Conservation (phyloP, 2,888 invertebrate species). For the Orchesellides sinensis region DNA sequence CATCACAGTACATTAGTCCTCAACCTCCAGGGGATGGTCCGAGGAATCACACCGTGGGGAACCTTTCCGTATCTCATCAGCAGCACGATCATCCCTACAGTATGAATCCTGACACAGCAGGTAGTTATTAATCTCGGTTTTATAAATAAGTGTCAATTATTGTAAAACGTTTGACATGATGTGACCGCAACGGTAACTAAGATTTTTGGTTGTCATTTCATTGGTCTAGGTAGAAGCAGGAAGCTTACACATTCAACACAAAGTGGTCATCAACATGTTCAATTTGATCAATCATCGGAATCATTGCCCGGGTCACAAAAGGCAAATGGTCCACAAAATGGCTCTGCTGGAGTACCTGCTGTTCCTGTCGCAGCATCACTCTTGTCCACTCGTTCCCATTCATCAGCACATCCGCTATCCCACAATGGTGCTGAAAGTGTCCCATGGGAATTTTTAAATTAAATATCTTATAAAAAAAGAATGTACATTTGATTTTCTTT, state of each 20-base stretch:
- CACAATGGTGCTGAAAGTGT: conserved; percentile 16
- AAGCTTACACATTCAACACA: conserved; percentile 60
- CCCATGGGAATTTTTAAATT: not conserved
- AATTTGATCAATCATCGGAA: conserved; percentile 47
- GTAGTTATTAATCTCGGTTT: not conserved
- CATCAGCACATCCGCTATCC: conserved; percentile 42
- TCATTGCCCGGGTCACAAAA: conserved; percentile 60
- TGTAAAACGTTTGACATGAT: no score
- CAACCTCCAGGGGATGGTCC: conserved; percentile 20
- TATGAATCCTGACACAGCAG: conserved; percentile 45
- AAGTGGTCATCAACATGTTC: conserved; percentile 43
- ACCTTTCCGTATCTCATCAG: conserved; percentile 60
- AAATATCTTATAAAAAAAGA: not conserved
- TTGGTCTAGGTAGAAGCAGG: conserved; percentile 18
- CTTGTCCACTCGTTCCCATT: conserved; percentile 55
- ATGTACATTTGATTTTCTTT: no score
- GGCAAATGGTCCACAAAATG: conserved; percentile 45
- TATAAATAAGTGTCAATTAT: no score
- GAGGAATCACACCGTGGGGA: conserved; percentile 43
- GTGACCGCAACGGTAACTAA: not conserved
- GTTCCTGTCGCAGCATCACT: conserved; percentile 59
- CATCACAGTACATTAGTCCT: conserved; percentile 61
- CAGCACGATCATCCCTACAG: conserved; percentile 43
- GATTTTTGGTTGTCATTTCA: not conserved
- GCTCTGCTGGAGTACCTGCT: conserved; percentile 48